Evolutionary conservation across 2,113 vertebrate species (phyloP), one percentile per base, ranked within the genome.

Genomic region (Mastomys natalensis): DNA sequence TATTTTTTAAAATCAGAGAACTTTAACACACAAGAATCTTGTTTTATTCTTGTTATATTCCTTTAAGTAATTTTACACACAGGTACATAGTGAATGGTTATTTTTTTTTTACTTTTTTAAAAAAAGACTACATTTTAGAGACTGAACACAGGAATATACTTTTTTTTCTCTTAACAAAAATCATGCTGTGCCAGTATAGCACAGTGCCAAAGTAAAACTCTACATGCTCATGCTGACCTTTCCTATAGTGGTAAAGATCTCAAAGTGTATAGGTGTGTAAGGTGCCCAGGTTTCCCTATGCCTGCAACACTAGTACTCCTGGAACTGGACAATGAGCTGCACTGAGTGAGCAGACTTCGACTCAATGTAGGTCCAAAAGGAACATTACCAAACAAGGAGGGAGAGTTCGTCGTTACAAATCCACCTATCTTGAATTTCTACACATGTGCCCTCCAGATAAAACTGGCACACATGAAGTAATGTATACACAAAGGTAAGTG

Each of bases 51-150:
- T 93, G 12, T 90, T 92, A 74, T n/a, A 88, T 55, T 58, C 81
- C 21, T 80, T 94, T 87, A 93, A 97, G 96, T 88, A 92, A 81
- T 81, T 88, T 95, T 85, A 86, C 29, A 95, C 84, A 91, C 0
- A 92, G 26, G 34, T 9, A 58, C 0, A 92, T 37, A 80, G 4
- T 78, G 17, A 95, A 95, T 43, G n/a, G 24, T 55, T 70, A 94
- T 10, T 96, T 87, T 85, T 74, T 12, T 58, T 93, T 80, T 93
- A 92, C 37, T 89, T 58, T 58, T 58, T 4, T 4, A 58, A 53
- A 89, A 53, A 90, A 84, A 91, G 51, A 43, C 96, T 92, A 72
- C 31, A 73, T 82, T 60, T n/a, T 87, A 85, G 87, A 93, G 31
- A 73, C 31, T 16, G 90, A 81, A 94, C 91, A 80, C 4, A 93